Evolutionary conservation across 35 echinoderm and acorn worm genomes (phyloP), one percentile per base, ranked within the genome.

Genomic region (Apostichopus japonicus): DNA sequence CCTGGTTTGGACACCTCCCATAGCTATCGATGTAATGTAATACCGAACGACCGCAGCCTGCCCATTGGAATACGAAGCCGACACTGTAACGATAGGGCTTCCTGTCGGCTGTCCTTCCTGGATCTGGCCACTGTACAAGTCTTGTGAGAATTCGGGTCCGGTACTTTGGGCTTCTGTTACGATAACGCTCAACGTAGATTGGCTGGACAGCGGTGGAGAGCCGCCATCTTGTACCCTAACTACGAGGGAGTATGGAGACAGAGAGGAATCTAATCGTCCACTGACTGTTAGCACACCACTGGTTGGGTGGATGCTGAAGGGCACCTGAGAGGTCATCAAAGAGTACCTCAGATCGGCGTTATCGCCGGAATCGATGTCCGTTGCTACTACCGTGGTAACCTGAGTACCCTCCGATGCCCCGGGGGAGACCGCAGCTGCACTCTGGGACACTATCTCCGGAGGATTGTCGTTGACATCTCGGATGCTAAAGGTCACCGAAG

Each of bases 401-500:
- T 23, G 77, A 54, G 88, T 87, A 16, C 92, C 92, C 1, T 72
- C 21, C 16, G 91, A 19, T 0, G 97, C 80, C 58, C 59, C 80
- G 10, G 90, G 76, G 0, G 92, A 92, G 10, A 99, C 90, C 6
- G 90, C 77, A 19, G 93, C 92, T 0, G 97, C 95, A 91, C 86
- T 93, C 67, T 99, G 95, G 17, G 97, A 96, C n/a, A 94, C 79
- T 73, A 99, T 94, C 73, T 90, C 55, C 23, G 97, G 97, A 23
- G 80, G 52, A 86, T 99, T 96, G 84, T 99, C 97, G 73, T 99
- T 99, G 23, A 96, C 81, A 72, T 99, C 95, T 77, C 78, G 52
- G 57, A 99, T 92, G 87, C 95, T 95, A 14, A 99, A 95, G 22
- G 90, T 92, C 53, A 99, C 93, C 54, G 94, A 89, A 4, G 92